Conservation (phyloP, 2,113 vertebrate genomes). For the Tupaia tana region DNA sequence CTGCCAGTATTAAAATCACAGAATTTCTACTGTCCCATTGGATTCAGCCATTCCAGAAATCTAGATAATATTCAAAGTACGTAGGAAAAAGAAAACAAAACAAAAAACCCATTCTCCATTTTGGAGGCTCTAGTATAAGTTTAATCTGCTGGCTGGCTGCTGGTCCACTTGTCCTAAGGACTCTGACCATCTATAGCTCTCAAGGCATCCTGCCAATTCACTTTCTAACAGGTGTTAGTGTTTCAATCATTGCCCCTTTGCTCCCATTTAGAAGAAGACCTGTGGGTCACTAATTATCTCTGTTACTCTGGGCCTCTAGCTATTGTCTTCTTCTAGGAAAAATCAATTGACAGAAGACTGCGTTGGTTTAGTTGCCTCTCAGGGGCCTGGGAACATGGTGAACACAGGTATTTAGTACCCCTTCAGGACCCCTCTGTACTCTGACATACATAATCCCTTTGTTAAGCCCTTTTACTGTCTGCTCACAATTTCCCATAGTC, state of each 20-base stretch:
- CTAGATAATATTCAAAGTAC: neutral
- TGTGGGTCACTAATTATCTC: neutral
- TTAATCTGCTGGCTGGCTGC: neutral
- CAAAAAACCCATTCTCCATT: neutral
- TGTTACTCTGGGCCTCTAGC: neutral
- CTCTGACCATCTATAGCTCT: neutral
- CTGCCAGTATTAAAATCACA: neutral
- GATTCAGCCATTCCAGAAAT: slow-evolving; percentile 22
- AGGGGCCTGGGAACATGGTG: neutral
- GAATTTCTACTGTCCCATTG: neutral
- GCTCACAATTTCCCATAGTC: neutral
- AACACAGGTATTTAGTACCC: neutral
- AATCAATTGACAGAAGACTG: neutral
- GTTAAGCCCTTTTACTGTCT: neutral
- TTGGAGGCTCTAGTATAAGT: neutral
- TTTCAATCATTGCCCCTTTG: neutral
- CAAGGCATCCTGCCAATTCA: neutral
- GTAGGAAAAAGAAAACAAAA: too few species aligned
- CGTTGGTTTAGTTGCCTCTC: neutral
- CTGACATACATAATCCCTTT: neutral
- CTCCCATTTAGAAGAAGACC: neutral
- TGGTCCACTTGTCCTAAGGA: neutral
- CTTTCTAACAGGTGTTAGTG: slow-evolving; percentile 11
- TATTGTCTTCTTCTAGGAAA: neutral
- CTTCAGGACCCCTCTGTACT: neutral